phyloP scores from a whole-genome alignment of 2,797 vertebrate species.

The Sphenopsis melanotis region DNA sequence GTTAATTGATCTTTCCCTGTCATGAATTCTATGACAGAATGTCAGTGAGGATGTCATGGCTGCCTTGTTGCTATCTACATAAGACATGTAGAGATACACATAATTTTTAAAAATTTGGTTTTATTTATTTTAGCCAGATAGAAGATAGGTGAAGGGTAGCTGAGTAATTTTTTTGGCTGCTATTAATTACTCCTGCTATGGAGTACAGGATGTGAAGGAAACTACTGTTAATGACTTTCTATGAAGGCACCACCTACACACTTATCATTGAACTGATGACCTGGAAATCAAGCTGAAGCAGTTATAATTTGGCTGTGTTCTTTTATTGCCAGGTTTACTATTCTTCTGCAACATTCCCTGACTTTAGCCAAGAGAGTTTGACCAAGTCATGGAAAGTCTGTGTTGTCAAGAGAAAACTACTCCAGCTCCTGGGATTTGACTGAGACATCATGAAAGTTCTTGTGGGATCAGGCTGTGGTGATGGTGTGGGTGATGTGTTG shows the following conservation, averaged over 20 bases:
- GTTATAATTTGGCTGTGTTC: background rate
- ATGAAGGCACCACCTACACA: background rate
- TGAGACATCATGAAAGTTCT: conserved; percentile 71
- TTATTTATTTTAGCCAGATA: background rate
- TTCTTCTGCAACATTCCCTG: background rate
- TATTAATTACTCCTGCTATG: background rate
- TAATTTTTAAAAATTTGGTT: background rate
- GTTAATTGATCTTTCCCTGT: background rate
- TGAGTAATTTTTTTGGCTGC: background rate
- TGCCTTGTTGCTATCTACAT: background rate
- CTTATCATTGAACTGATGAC: background rate
- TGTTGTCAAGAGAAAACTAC: conserved; percentile 71
- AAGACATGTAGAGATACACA: background rate
- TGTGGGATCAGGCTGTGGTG: background rate
- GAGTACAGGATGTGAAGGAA: background rate
- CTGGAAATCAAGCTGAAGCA: background rate
- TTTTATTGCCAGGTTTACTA: background rate
- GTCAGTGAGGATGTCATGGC: background rate
- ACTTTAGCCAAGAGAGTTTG: conserved; percentile 79
- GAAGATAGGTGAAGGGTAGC: background rate
- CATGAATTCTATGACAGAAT: background rate
- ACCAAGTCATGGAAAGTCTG: conserved; percentile 77
- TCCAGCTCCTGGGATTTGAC: conserved; percentile 81
- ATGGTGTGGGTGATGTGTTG: background rate
- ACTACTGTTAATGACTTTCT: background rate